A percentile compares a stretch with the other conserved stretches of the same genome.
Evolutionary conservation across 2,113 vertebrate species (phyloP).

Genomic region (Cercopithecus mona): DNA sequence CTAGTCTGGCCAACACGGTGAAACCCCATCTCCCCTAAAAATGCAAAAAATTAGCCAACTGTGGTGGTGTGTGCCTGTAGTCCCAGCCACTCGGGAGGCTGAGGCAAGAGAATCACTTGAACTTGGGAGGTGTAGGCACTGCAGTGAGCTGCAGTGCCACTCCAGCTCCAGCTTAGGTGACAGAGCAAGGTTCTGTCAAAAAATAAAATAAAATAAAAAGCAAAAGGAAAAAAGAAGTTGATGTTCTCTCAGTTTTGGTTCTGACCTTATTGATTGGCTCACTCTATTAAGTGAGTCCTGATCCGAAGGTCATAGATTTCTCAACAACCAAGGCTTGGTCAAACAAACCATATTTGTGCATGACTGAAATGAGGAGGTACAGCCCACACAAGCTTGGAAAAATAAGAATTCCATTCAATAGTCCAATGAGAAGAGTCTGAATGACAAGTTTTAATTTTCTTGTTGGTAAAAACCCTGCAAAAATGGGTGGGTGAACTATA

Average conservation of each 20-base stretch:
- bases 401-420: not conserved
- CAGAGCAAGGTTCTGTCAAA: too few relatives aligned
- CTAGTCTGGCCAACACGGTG: too few relatives aligned
- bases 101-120: too few relatives aligned
- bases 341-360: not conserved
- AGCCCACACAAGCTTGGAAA: not conserved
- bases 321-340: not conserved
- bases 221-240: not conserved
- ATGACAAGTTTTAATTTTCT: not conserved
- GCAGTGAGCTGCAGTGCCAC: too few relatives aligned
- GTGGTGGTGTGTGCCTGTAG: too few relatives aligned
- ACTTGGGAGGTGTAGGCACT: too few relatives aligned
- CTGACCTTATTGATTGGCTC: conserved; percentile 36
- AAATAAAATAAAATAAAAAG: too few relatives aligned
- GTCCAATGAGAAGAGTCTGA: not conserved
- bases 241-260: not conserved
- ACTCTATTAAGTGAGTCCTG: not conserved
- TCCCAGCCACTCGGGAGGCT: too few relatives aligned
- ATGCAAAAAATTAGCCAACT: too few relatives aligned
- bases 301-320: conserved; percentile 49
- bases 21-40: too few relatives aligned
- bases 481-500: not conserved
- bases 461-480: not conserved
- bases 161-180: too few relatives aligned
- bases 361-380: not conserved